Percentiles rank a stretch among this genome's conserved stretches.
These are phyloP conservation scores for Oreochromis grahami DNA, from an alignment of 2,797 vertebrate species.

Conservation along the genomic window DNA sequence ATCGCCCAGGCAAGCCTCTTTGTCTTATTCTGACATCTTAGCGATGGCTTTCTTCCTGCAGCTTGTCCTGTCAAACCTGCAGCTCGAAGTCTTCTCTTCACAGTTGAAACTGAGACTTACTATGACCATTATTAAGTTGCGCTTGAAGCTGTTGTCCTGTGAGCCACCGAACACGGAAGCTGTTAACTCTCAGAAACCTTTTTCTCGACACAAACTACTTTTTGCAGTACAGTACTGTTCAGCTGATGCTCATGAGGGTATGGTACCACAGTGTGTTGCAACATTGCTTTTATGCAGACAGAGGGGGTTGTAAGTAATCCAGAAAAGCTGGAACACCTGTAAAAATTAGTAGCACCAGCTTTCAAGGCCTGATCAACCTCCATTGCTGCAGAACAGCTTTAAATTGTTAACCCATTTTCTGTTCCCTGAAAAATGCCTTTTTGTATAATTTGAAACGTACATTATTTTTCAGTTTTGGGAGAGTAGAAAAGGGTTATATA, in stretches of 20 bases:
- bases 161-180: not conserved
- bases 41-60: not conserved
- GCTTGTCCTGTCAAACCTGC: not conserved
- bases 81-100: not conserved
- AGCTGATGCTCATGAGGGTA: not conserved
- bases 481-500: too few relatives aligned
- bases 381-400: not conserved
- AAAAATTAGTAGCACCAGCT: not conserved
- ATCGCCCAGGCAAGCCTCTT: not conserved
- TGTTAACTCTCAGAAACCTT: not conserved
- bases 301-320: not conserved
- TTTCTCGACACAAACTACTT: not conserved
- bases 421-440: not conserved
- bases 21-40: not conserved
- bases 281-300: not conserved
- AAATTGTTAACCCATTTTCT: not conserved
- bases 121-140: not conserved
- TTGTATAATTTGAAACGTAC: too few relatives aligned
- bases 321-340: not conserved
- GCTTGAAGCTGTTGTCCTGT: not conserved
- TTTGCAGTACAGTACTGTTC: not conserved
- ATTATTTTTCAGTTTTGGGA: too few relatives aligned
- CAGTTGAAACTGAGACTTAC: not conserved
- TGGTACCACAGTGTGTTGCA: not conserved
- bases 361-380: not conserved